Base-by-base conservation (phyloP, 2,113 vertebrate species). In the Ictalurus furcatus region DNA sequence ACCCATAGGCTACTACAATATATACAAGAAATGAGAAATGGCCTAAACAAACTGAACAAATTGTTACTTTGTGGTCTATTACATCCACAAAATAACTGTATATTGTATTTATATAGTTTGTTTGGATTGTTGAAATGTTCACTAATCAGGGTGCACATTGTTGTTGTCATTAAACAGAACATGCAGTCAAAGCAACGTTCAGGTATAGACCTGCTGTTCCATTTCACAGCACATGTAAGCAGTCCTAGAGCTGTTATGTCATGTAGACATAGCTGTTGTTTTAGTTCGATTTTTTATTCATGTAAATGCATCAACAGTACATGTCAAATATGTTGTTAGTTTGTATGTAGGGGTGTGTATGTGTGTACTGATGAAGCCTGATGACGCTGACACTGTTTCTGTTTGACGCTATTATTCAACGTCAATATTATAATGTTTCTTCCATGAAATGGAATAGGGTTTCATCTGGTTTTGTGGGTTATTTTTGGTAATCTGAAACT, bases 401-500 rank as follows among this genome's bases (percentile, higher is more conserved):
- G 16, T 81, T 81, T 81, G 40, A 40, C 34, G 4, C 58, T 83
- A 25, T 63, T 63, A 63, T 83, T 63, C 12, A 28, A 61, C 6
- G 6, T 25, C 56, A 61, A 6, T 14, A 61, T 44, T 28, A 84
- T 44, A 63, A 40, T 14, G 23, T 63, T 63, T 40, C 5, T 2
- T 61, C 80, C 56, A 23, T 44, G 12, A 63, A 84, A 63, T 44
- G 34, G 6, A 84, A 84, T 37, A 84, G 58, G 23, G 58, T 44
- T 37, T 84, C 28, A 84, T 40, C 13, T 84, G 19, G 23, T 16
- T 84, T 28, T 40, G 34, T 84, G 21, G 6, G 21, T 44, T 44
- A 81, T 63, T 63, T 83, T 16, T 63, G 58, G 81, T 84, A 63
- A 84, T 28, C 16, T 63, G 56, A 83, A 23, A 8, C 80, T 59